Conservation (phyloP, 2,888 invertebrate species). For the Cantharis rustica region DNA sequence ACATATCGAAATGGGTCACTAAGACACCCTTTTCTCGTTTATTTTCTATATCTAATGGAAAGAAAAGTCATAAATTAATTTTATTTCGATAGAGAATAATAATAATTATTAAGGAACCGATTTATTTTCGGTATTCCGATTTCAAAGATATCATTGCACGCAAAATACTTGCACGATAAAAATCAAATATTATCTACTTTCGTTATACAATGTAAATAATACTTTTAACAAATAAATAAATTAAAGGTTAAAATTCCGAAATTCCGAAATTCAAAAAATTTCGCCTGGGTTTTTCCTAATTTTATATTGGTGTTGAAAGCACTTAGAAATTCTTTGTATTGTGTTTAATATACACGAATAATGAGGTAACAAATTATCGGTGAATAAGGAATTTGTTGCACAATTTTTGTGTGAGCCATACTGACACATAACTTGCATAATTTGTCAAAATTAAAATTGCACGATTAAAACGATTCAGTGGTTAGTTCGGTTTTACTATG, state of each 20-base stretch:
- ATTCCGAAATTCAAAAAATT: neutral
- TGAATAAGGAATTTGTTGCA: slow-evolving; percentile 3
- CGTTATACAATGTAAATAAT: no score
- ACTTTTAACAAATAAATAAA: neutral
- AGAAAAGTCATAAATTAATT: no score
- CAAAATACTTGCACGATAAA: no score
- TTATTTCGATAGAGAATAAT: no score
- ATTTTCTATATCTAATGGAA: no score
- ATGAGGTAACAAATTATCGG: neutral
- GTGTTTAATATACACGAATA: neutral
- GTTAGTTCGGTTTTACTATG: neutral
- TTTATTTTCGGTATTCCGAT: no score
- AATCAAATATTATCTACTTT: no score
- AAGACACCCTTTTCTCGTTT: no score
- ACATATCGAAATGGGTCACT: no score
- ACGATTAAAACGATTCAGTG: slow-evolving; percentile 9
- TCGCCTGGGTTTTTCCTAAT: neutral
- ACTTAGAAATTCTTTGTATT: neutral
- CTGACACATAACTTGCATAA: slow-evolving; percentile 13
- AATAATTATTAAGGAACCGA: no score
- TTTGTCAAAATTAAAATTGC: slow-evolving; percentile 3
- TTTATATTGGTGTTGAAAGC: neutral
- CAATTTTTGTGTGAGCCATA: slow-evolving; percentile 5
- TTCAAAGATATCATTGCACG: no score
- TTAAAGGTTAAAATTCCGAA: no score